These are phyloP conservation scores for Zeus faber DNA, from an alignment of 2,113 vertebrate genomes.

Conservation along the genomic window DNA sequence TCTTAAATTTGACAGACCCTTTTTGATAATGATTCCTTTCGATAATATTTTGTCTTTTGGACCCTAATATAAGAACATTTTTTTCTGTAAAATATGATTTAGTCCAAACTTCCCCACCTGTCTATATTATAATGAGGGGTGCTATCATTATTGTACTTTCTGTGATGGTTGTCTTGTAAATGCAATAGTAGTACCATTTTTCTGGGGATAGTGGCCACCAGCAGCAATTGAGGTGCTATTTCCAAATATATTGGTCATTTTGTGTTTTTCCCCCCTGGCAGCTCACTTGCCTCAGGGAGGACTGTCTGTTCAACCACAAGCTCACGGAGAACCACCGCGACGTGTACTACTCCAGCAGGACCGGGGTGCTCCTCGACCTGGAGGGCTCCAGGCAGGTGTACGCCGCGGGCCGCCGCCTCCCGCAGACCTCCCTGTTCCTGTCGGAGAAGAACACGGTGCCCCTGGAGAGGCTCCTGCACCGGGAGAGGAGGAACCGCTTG, in stretches of 20 bases:
- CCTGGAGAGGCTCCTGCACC: conserved; percentile 79
- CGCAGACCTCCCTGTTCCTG: conserved; percentile 83
- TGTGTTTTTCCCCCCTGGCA: conserved; percentile 40
- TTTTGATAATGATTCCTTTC: no score
- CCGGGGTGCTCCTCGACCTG: conserved; percentile 85
- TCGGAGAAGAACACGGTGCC: conserved; percentile 85
- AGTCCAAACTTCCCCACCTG: no score
- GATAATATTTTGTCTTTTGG: no score
- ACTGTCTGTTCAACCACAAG: conserved; percentile 83
- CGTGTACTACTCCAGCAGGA: conserved; percentile 85
- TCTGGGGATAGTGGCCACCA: no score
- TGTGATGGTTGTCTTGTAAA: no score
- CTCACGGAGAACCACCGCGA: conserved; percentile 90
- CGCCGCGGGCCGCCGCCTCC: conserved; percentile 78
- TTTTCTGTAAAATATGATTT: no score
- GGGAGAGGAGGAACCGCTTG: conserved; percentile 80
- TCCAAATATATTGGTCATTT: background rate
- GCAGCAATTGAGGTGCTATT: no score
- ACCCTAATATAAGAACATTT: no score
- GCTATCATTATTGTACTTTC: no score
- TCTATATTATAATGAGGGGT: no score
- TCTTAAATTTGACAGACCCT: no score
- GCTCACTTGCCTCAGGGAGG: conserved; percentile 82
- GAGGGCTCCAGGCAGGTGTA: conserved; percentile 81
- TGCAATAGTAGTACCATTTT: no score